These are phyloP conservation scores for Eudasyphora cyanicolor DNA, from an alignment of 2,888 invertebrate genomes.

Conservation along the genomic window DNA sequence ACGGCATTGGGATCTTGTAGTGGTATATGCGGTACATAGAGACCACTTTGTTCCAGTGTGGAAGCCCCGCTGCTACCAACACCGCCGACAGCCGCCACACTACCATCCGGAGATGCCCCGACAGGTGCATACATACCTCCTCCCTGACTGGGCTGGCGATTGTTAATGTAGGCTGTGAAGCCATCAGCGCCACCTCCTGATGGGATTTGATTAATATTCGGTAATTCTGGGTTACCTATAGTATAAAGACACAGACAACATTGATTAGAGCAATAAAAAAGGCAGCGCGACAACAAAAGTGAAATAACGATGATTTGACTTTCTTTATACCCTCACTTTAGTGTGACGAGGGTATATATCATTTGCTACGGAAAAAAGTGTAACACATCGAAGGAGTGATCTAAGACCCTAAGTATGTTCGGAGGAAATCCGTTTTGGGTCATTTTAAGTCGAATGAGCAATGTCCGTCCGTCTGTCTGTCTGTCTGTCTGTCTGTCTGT, in stretches of 20 bases:
- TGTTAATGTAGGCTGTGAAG: constrained; percentile 80
- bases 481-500: no score
- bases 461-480: no score
- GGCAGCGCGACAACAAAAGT: not conserved
- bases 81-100: constrained; percentile 22
- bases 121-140: constrained; percentile 83
- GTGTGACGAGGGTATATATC: no score
- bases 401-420: no score
- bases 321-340: no score
- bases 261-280: not conserved
- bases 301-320: not conserved
- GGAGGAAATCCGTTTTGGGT: no score
- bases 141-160: constrained; percentile 88
- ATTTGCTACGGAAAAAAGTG: no score
- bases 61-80: constrained; percentile 40
- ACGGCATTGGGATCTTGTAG: constrained; percentile 67
- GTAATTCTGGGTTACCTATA: constrained; percentile 59
- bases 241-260: not conserved
- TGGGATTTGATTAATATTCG: constrained; percentile 38
- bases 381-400: no score
- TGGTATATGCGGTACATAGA: constrained; percentile 70
- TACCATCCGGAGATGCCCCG: constrained; percentile 42
- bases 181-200: constrained; percentile 44
- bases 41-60: constrained; percentile 73
- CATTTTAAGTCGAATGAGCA: no score